Evolutionary conservation across 1,140 invertebrate species (phyloP), one percentile per base, ranked within the genome.

Genomic region (Drosophila busckii): DNA sequence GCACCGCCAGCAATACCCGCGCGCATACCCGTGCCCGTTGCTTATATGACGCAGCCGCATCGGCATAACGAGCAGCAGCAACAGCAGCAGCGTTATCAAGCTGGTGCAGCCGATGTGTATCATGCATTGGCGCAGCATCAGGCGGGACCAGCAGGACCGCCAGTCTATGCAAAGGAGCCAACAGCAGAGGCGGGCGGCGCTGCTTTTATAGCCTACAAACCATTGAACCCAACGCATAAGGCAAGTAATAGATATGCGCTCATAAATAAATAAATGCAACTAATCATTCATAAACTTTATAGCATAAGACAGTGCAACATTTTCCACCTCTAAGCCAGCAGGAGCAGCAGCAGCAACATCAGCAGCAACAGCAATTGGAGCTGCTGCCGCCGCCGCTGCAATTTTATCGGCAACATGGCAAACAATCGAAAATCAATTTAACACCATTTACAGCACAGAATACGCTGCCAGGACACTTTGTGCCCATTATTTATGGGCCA

Each of bases 381-480:
- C 13, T 56, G 20, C 35, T 61, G 20, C 35, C 52, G 31, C 45
- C 64, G 13, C 40, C 55, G 23, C 23, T 45, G 46, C 67, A 80
- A 20, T 66, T 46, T 12, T 64, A 68, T 37, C 67, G 66, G 15
- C 80, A 80, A 26, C 84, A 78, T 15, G 66, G 49, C 37, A 86
- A 86, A 63, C 73, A 80, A 82, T 86, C 84, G 70, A 86, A 85
- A 86, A 60, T 83, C 84, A 82, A 84, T 80, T 83, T 76, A 76
- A 85, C 86, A 54, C 86, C 86, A 66, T 87, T 87, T 75, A 83
- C 75, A 68, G 54, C 86, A 38, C 68, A 80, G 46, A 88, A 87
- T 60, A 84, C 84, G 54, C 56, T 87, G 56, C 86, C 86, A 29
- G 86, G 86, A 63, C 71, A 85, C 62, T 87, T 87, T 67, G 61